Evolutionary conservation across 2,888 invertebrate genomes (phyloP), one percentile per base, ranked within the genome.

Genomic region (Cataglyphis rosenhaueri): DNA sequence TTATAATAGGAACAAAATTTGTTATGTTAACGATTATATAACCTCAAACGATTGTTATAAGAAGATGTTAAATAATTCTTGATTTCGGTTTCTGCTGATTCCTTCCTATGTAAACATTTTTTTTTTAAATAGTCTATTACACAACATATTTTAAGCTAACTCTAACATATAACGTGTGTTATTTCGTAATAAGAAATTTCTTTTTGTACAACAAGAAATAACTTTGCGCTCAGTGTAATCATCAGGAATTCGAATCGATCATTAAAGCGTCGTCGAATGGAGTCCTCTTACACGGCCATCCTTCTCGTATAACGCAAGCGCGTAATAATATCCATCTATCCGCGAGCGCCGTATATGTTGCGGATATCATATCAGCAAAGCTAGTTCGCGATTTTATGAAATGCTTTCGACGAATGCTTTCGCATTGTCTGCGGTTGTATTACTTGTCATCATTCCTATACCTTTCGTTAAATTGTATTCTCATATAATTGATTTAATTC

Each of bases 291-390:
- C 25, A 12, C 32, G 57, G 41, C 6, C 32, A 29, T 66, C n/a
- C 66, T 48, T 52, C 35, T 81, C 41, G 32, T 70, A 71, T 61
- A 61, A 73, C 41, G 44, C 65, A 85, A 83, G 85, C 83, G 79
- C 75, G 87, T 87, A 73, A 82, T 87, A 87, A 87, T 85, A 82
- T 79, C 85, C 83, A 87, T 84, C 87, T 85, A 85, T 85, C 52
- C 85, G 9, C 79, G 25, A 25, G 48, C 41, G 25, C 35, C 81
- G 48, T 75, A 85, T 85, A 76, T 79, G 78, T 87, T 79, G 62
- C 61, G 81, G 41, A 68, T 66, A 76, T 83, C 78, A 85, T 79
- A 66, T 65, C 59, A 71, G 38, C 87, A 66, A 79, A 74, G 84
- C 81, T 87, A 84, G 82, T 82, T 81, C 25, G 29, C 44, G 75